A percentile compares a stretch with the other conserved stretches of the same genome.
These are phyloP conservation scores for Thryonomys swinderianus DNA, from an alignment of 2,113 vertebrate genomes.

Conservation along the genomic window DNA sequence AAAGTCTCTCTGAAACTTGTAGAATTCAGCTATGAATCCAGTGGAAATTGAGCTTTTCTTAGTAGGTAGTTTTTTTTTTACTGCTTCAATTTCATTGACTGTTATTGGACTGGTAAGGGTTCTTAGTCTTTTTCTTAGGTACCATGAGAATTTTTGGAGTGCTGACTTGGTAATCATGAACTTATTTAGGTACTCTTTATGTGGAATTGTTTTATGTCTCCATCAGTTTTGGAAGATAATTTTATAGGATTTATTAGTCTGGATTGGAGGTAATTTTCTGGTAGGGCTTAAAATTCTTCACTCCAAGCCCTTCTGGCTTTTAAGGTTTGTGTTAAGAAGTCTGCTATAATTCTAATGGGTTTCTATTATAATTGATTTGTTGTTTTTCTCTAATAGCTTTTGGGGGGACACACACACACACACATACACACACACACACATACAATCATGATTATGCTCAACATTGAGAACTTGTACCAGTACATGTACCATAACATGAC, in stretches of 20 bases:
- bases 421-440: no score
- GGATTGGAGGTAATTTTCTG: not conserved
- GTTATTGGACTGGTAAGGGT: not conserved
- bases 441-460: no score
- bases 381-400: not conserved
- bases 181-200: not conserved
- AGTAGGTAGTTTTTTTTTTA: not conserved
- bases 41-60: not conserved
- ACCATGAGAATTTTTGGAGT: not conserved
- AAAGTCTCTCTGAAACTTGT: no score
- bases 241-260: not conserved
- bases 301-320: not conserved
- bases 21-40: not conserved
- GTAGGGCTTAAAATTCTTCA: not conserved
- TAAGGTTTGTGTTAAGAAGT: not conserved
- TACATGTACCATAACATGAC: no score
- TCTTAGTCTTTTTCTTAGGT: not conserved
- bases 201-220: not conserved
- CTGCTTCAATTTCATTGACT: not conserved
- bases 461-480: no score
- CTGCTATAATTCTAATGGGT: not conserved
- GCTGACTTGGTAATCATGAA: not conserved
- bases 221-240: not conserved
- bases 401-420: no score
- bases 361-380: not conserved